Percentiles rank a stretch among this genome's conserved stretches.
phyloP scores from a whole-genome alignment of 2,113 vertebrate genomes.

The Perca schrenkii region DNA sequence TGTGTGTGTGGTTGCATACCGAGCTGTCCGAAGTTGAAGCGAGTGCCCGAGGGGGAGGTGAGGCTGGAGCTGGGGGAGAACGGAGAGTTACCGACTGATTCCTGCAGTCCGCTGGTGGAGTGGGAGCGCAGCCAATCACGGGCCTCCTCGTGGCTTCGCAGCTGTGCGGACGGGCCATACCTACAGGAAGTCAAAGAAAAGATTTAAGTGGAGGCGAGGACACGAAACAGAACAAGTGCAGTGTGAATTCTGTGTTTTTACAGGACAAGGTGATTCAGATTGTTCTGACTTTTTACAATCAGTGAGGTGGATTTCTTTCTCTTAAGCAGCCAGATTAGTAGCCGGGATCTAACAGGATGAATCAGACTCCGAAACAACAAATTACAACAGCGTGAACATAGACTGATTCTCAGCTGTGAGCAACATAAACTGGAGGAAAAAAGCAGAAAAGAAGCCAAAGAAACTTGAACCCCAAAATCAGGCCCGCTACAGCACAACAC shows the following conservation, averaged over 20 bases:
- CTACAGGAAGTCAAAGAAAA: conserved; percentile 77
- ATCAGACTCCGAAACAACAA: conserved; percentile 42
- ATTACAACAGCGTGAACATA: conserved; percentile 37
- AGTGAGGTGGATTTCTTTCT: conserved; percentile 21
- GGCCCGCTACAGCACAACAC: conserved; percentile 42
- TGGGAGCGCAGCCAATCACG: conserved; percentile 97
- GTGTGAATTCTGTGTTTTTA: conserved; percentile 3
- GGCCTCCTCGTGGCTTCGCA: conserved; percentile 92
- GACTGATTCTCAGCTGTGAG: conserved; percentile 44
- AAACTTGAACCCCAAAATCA: conserved; percentile 32
- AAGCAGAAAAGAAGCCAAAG: conserved; percentile 49
- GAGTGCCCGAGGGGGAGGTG: conserved; percentile 94
- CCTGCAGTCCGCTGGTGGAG: conserved; percentile 95
- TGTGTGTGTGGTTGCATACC: conserved; percentile 80
- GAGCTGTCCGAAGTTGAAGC: conserved; percentile 96
- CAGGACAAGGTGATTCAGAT: conserved; percentile 16
- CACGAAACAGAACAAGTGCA: background rate
- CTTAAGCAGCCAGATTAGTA: conserved; percentile 53
- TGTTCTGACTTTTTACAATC: conserved; percentile 22
- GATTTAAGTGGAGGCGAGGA: conserved; percentile 4
- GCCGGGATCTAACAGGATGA: conserved; percentile 34
- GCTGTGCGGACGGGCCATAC: conserved; percentile 92
- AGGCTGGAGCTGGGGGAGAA: conserved; percentile 96
- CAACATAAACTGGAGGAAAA: conserved; percentile 42
- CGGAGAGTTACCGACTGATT: conserved; percentile 91